These are phyloP conservation scores for Drosophila affinis DNA, from an alignment of 2,888 invertebrate genomes.

Conservation along the genomic window DNA sequence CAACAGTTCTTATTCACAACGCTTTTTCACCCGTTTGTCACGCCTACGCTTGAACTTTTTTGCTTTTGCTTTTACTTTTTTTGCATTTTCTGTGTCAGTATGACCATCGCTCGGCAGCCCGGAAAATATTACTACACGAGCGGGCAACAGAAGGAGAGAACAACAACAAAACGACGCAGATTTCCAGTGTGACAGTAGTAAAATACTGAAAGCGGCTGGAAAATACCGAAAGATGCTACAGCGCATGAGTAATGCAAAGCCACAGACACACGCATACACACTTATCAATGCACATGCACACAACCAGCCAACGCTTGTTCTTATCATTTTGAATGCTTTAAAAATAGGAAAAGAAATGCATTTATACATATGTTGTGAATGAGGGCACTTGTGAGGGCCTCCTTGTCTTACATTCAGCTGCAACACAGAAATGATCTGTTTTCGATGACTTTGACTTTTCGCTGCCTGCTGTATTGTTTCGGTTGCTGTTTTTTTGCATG, in stretches of 20 bases:
- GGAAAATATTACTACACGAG: constrained; percentile 23
- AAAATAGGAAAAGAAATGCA: constrained; percentile 59
- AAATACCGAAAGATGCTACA: constrained; percentile 30
- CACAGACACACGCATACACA: constrained; percentile 6
- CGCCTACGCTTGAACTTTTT: constrained; percentile 56
- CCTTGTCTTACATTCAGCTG: constrained; percentile 43
- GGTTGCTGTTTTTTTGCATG: constrained; percentile 47
- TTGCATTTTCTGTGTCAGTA: constrained; percentile 51
- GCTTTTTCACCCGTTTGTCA: constrained; percentile 59
- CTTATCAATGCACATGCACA: constrained; percentile 25
- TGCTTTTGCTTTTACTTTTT: constrained; percentile 50
- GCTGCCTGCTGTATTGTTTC: constrained; percentile 27
- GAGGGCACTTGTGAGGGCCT: constrained; percentile 44
- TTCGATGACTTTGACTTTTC: constrained; percentile 41
- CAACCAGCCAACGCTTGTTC: constrained; percentile 31
- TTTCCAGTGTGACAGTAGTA: constrained; percentile 14
- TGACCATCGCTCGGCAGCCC: constrained; percentile 27
- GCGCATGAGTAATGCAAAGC: constrained; percentile 38
- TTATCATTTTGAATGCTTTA: constrained; percentile 64
- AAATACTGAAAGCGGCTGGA: not conserved
- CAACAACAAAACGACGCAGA: constrained; percentile 29
- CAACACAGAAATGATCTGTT: constrained; percentile 29
- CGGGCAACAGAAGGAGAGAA: not conserved
- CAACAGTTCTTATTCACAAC: constrained; percentile 25
- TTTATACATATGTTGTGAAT: constrained; percentile 32